phyloP scores from a whole-genome alignment of 2,888 invertebrate species.

The Eupithecia dodoneata region DNA sequence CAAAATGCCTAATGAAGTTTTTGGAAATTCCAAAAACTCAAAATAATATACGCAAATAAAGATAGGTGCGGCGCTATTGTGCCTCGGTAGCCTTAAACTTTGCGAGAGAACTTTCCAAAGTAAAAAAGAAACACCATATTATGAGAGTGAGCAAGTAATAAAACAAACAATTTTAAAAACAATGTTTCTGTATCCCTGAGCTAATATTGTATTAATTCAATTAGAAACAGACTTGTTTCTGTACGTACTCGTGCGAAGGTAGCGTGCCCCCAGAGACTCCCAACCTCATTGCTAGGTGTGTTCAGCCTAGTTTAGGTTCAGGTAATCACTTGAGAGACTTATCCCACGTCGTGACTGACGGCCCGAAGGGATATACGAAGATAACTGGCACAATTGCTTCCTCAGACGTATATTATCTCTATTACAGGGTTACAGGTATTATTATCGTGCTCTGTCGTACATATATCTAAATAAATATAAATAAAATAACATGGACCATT shows the following conservation, averaged over 20 bases:
- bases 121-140: neutral
- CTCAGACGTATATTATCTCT: neutral
- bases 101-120: neutral
- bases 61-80: too few relatives aligned
- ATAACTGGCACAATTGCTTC: conserved; percentile 12
- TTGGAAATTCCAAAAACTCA: too few relatives aligned
- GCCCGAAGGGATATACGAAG: conserved; percentile 5
- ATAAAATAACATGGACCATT: too few relatives aligned
- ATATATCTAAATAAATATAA: neutral
- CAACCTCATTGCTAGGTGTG: conserved; percentile 19
- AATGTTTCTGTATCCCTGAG: neutral
- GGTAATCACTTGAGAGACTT: conserved; percentile 26
- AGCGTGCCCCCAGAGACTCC: conserved; percentile 11
- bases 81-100: too few relatives aligned
- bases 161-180: neutral
- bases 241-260: conserved; percentile 4
- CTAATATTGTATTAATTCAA: conserved; percentile 22
- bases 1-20: too few relatives aligned
- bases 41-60: too few relatives aligned
- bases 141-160: neutral
- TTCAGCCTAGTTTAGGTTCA: conserved; percentile 18
- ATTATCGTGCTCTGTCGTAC: neutral
- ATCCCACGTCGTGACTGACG: conserved; percentile 6
- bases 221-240: conserved; percentile 21
- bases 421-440: neutral